phyloP scores from a whole-genome alignment of 2,113 vertebrate species.

The Paradoxurus hermaphroditus region DNA sequence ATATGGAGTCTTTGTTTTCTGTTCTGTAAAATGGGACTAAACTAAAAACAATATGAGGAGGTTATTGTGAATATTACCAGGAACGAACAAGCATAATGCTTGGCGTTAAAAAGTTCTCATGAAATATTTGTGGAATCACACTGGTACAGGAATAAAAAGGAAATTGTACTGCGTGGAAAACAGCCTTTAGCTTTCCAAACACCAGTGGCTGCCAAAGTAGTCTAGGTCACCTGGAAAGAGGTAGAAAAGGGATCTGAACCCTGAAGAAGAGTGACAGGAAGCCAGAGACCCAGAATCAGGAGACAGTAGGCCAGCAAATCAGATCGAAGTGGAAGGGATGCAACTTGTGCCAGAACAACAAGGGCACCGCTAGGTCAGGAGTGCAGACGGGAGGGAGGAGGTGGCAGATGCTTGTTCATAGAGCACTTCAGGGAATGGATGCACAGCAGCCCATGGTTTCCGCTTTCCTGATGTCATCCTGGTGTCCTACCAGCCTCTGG shows the following conservation, averaged over 20 bases:
- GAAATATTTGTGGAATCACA: constrained; percentile 63
- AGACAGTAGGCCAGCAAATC: constrained; percentile 66
- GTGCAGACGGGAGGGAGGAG: background rate
- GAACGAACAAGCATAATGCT: constrained; percentile 3
- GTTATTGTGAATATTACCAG: background rate
- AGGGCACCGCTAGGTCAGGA: background rate
- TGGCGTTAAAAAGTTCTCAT: constrained; percentile 26
- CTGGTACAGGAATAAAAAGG: constrained; percentile 67
- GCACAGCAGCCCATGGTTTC: constrained; percentile 75
- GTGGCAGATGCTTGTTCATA: background rate
- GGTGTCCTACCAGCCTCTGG: constrained; percentile 68
- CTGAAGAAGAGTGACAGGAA: constrained; percentile 79
- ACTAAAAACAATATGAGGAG: background rate
- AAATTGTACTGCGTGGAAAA: constrained; percentile 62
- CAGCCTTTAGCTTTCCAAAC: constrained; percentile 60
- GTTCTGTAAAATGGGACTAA: background rate
- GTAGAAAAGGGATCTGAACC: constrained; percentile 58
- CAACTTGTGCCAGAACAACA: background rate
- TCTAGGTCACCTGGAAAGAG: constrained; percentile 78
- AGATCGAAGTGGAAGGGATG: constrained; percentile 1
- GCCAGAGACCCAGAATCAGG: constrained; percentile 54
- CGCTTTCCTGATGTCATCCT: constrained; percentile 79
- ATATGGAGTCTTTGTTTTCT: background rate
- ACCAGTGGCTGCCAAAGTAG: constrained; percentile 57
- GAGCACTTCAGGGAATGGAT: constrained; percentile 57